phyloP scores from a whole-genome alignment of 1,140 invertebrate genomes.

The Hyphantria cunea region DNA sequence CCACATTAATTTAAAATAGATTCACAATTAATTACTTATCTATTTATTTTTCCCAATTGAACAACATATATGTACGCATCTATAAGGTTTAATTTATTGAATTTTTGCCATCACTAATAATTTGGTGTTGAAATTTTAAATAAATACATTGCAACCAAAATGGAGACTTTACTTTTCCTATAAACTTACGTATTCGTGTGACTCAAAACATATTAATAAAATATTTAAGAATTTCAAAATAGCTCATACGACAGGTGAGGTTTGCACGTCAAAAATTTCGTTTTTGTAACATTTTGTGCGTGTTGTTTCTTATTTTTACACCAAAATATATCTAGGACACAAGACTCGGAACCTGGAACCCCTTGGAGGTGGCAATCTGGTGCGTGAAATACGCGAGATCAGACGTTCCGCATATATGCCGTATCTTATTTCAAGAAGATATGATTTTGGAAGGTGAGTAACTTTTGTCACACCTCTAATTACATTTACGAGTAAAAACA shows the following conservation, averaged over 20 bases:
- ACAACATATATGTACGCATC: constrained; percentile 38
- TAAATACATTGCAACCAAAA: constrained; percentile 45
- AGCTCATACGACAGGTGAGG: not conserved
- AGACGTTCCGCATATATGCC: constrained; percentile 47
- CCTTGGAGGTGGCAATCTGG: constrained; percentile 50
- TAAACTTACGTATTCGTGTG: not conserved
- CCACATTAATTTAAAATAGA: constrained; percentile 35
- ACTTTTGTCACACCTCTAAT: not conserved
- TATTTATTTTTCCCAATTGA: constrained; percentile 29
- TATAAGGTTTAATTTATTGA: constrained; percentile 42
- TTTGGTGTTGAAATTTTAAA: constrained; percentile 42
- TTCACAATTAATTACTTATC: constrained; percentile 2
- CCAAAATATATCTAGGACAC: constrained; percentile 46
- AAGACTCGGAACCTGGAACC: constrained; percentile 58
- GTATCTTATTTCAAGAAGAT: constrained; percentile 52
- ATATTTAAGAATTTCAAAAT: no score
- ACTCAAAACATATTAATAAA: not conserved
- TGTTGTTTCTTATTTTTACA: no score
- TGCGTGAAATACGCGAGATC: constrained; percentile 57
- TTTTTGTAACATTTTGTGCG: no score
- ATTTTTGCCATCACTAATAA: constrained; percentile 45
- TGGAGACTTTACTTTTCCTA: constrained; percentile 4
- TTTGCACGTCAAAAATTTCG: no score
- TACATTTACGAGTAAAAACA: no score
- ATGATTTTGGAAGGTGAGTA: constrained; percentile 52